These are phyloP conservation scores for Neogale vison DNA, from an alignment of 2,113 vertebrate genomes.

Conservation along the genomic window DNA sequence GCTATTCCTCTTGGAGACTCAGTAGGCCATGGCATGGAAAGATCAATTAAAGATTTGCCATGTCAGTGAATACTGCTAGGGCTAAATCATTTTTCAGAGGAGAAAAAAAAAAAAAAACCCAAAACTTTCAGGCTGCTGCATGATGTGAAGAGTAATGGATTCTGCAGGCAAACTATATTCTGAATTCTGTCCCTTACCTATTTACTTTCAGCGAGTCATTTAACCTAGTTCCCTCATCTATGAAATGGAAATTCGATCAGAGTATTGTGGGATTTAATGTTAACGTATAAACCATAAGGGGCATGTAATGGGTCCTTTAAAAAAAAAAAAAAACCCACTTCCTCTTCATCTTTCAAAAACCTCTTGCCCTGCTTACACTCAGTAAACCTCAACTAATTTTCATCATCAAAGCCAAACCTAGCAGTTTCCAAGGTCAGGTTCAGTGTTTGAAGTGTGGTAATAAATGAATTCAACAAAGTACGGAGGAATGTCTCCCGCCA, in stretches of 20 bases:
- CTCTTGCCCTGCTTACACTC: background rate
- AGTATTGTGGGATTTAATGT: slow-evolving; percentile 49
- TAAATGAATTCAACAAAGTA: background rate
- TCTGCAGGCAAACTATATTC: slow-evolving; percentile 46
- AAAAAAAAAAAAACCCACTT: background rate
- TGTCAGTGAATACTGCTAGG: slow-evolving; percentile 26
- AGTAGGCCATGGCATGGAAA: slow-evolving; percentile 7
- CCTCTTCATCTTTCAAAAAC: background rate
- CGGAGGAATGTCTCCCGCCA: background rate
- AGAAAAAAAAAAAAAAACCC: background rate
- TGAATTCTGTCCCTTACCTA: slow-evolving; percentile 32
- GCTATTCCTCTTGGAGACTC: slow-evolving; percentile 24
- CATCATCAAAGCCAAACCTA: slow-evolving; percentile 1
- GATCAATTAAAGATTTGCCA: slow-evolving; percentile 53
- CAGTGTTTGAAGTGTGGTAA: background rate
- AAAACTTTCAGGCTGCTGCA: background rate
- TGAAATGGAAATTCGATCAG: slow-evolving; percentile 43
- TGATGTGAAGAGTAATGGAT: slow-evolving; percentile 41
- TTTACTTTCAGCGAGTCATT: slow-evolving; percentile 49
- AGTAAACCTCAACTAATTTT: slow-evolving; percentile 18
- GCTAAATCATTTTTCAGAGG: slow-evolving; percentile 40
- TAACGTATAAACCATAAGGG: slow-evolving; percentile 57
- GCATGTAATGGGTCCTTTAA: background rate
- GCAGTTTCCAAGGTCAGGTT: background rate
- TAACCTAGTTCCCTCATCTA: slow-evolving; percentile 46